Conservation (phyloP, 2,113 vertebrate species). For the Coracopsis vasa region DNA sequence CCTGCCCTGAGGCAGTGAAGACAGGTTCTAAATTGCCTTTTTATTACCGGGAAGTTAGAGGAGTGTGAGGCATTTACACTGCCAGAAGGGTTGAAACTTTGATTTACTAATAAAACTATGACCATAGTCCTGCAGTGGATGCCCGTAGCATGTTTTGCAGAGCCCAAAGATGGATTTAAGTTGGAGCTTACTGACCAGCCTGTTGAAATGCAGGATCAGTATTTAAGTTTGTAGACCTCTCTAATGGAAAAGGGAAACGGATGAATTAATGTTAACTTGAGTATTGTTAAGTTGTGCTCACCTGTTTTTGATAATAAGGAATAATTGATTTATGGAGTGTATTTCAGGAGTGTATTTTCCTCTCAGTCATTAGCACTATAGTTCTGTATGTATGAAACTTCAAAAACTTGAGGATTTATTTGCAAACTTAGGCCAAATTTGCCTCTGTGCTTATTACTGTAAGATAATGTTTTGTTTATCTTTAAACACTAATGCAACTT, state of each 20-base stretch:
- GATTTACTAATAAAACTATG: not conserved
- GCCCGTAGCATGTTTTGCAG: not conserved
- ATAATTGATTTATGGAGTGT: not conserved
- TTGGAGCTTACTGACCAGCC: not conserved
- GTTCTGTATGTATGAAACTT: not conserved
- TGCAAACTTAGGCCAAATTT: not conserved
- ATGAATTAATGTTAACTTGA: not conserved
- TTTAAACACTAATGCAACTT: not conserved
- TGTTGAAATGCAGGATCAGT: not conserved
- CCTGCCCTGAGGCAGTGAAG: not conserved
- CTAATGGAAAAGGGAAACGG: not conserved
- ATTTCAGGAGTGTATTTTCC: not conserved
- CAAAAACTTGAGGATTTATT: not conserved
- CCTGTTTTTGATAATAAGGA: not conserved
- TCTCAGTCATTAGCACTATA: fast-evolving
- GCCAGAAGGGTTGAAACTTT: not conserved
- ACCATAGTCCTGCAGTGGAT: fast-evolving
- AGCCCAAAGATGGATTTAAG: not conserved
- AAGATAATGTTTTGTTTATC: not conserved
- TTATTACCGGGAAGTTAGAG: not conserved
- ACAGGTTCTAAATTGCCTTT: not conserved
- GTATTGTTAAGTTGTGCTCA: not conserved
- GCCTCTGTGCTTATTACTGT: not conserved
- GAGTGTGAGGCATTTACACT: not conserved
- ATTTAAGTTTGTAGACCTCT: not conserved